Conservation (phyloP, 2,113 vertebrate species). For the Megalops atlanticus region DNA sequence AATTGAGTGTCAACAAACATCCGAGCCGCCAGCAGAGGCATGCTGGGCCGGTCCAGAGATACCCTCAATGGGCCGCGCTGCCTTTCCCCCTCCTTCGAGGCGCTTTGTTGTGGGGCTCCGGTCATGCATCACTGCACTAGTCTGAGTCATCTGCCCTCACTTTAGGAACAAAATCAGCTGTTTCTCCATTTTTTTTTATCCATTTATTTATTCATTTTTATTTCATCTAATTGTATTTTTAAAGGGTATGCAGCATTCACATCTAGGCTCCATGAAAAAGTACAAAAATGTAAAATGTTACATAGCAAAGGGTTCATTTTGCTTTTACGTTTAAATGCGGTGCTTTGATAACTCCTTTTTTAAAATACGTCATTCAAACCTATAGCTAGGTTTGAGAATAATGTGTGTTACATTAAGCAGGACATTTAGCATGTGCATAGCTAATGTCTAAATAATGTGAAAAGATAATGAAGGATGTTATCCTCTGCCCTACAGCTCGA, state of each 20-base stretch:
- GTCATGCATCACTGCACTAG: too few relatives aligned
- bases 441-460: too few relatives aligned
- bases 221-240: not conserved
- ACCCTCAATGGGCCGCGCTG: not conserved
- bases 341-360: too few relatives aligned
- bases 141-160: not conserved
- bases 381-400: too few relatives aligned
- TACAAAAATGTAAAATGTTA: too few relatives aligned
- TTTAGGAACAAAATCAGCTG: not conserved
- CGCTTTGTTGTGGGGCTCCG: too few relatives aligned
- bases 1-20: slow-evolving; percentile 53
- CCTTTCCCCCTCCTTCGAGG: not conserved
- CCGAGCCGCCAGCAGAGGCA: slow-evolving; percentile 20
- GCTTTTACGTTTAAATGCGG: too few relatives aligned
- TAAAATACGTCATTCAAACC: too few relatives aligned
- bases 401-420: too few relatives aligned
- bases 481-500: slow-evolving; percentile 77
- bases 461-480: not conserved
- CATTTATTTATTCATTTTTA: not conserved
- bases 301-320: too few relatives aligned
- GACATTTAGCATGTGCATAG: too few relatives aligned
- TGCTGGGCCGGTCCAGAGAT: not conserved
- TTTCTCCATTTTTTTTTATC: not conserved
- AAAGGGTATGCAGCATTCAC: not conserved
- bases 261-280: too few relatives aligned